phyloP scores from a whole-genome alignment of 2,888 invertebrate genomes.

The Coleophora deauratella region DNA sequence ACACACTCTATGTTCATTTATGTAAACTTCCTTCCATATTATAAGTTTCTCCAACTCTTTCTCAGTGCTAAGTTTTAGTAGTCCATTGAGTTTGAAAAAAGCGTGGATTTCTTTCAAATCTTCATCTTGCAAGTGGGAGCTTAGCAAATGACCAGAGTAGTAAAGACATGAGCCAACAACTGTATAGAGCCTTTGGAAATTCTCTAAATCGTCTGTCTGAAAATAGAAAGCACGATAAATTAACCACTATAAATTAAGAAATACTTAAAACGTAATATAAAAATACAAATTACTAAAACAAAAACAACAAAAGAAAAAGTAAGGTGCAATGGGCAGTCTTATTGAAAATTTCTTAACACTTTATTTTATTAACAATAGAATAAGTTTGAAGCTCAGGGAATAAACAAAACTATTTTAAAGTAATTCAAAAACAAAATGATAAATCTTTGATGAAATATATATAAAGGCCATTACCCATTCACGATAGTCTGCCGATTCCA shows the following conservation, averaged over 20 bases:
- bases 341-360: too few relatives aligned
- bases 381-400: too few relatives aligned
- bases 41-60: constrained; percentile 82
- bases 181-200: constrained; percentile 81
- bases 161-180: constrained; percentile 78
- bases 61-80: constrained; percentile 78
- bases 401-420: too few relatives aligned
- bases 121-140: constrained; percentile 83
- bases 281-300: too few relatives aligned
- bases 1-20: constrained; percentile 56
- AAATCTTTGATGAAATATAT: constrained; percentile 1
- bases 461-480: constrained; percentile 78
- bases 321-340: too few relatives aligned
- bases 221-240: too few relatives aligned
- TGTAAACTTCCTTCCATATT: constrained; percentile 84
- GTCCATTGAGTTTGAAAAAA: constrained; percentile 82
- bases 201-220: constrained; percentile 84
- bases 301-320: too few relatives aligned
- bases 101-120: constrained; percentile 84
- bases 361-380: too few relatives aligned
- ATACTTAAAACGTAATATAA: too few relatives aligned
- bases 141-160: constrained; percentile 81
- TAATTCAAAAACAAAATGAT: too few relatives aligned
- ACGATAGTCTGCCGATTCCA: constrained; percentile 93
- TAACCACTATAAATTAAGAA: too few relatives aligned